Conservation (phyloP, 2,888 invertebrate genomes). For the Laspeyria flexula region DNA sequence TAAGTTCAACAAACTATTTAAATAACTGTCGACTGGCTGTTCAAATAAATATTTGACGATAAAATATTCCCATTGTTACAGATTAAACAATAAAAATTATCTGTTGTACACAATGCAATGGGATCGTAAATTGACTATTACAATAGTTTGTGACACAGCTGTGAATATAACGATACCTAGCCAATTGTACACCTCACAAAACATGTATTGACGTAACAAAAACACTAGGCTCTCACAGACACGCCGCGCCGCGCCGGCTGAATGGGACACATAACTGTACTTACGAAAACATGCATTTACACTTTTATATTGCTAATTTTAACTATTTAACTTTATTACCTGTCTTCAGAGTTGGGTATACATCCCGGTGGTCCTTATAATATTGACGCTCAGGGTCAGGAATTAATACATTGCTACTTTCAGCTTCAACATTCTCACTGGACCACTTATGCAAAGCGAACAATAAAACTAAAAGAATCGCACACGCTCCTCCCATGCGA, state of each 20-base stretch:
- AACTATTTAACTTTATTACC: constrained; percentile 55
- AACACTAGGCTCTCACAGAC: constrained; percentile 43
- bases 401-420: constrained; percentile 45
- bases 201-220: constrained; percentile 51
- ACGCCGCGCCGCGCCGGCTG: constrained; percentile 60
- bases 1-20: background rate
- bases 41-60: constrained; percentile 1
- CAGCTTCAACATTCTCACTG: constrained; percentile 67
- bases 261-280: constrained; percentile 53
- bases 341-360: constrained; percentile 72
- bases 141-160: constrained; percentile 33
- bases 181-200: constrained; percentile 34
- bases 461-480: constrained; percentile 86
- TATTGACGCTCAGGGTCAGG: constrained; percentile 53
- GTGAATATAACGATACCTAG: constrained; percentile 27
- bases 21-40: background rate
- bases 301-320: constrained; percentile 8
- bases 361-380: constrained; percentile 69
- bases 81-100: constrained; percentile 7
- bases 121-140: constrained; percentile 21
- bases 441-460: constrained; percentile 88
- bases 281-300: constrained; percentile 17
- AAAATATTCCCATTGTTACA: background rate
- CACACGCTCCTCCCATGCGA: constrained; percentile 81
- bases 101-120: constrained; percentile 19